A percentile compares a stretch with the other conserved stretches of the same genome.
phyloP scores from a whole-genome alignment of 2,113 vertebrate genomes.

The Heliornis fulica region DNA sequence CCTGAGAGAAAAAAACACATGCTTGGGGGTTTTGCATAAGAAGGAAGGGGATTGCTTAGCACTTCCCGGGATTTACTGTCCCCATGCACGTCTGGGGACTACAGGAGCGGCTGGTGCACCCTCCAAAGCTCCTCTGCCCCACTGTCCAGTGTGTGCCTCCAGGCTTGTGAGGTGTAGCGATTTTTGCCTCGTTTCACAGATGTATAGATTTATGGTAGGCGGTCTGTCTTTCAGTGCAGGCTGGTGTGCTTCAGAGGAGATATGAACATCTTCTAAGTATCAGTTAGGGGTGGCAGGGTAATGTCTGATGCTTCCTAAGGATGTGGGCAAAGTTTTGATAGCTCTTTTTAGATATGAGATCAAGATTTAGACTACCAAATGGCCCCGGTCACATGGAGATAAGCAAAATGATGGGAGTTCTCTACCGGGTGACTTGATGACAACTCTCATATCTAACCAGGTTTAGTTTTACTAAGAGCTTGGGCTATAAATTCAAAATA shows the following conservation, averaged over 20 bases:
- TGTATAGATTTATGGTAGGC: not conserved
- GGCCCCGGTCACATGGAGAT: not conserved
- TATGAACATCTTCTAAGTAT: not conserved
- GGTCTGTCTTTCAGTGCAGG: not conserved
- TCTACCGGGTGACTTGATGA: not conserved
- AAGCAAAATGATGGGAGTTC: not conserved
- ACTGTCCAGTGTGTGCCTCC: not conserved
- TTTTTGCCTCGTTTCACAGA: not conserved
- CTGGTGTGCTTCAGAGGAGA: not conserved
- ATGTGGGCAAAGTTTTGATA: not conserved
- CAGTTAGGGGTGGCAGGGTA: not conserved
- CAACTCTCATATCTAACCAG: not conserved
- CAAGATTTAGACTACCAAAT: not conserved
- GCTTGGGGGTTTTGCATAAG: not conserved
- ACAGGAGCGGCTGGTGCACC: not conserved
- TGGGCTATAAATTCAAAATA: not conserved
- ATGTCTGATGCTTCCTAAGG: not conserved
- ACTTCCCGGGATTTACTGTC: not conserved
- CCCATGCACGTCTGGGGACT: not conserved
- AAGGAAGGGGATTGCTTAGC: not conserved
- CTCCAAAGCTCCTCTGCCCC: not conserved
- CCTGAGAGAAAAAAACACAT: not conserved
- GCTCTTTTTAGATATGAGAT: not conserved
- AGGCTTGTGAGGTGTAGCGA: not conserved
- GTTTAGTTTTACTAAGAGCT: not conserved